Conservation (phyloP, 30 jellyfish, hydroid and myxozoan species). For the Aurelia aurita region DNA sequence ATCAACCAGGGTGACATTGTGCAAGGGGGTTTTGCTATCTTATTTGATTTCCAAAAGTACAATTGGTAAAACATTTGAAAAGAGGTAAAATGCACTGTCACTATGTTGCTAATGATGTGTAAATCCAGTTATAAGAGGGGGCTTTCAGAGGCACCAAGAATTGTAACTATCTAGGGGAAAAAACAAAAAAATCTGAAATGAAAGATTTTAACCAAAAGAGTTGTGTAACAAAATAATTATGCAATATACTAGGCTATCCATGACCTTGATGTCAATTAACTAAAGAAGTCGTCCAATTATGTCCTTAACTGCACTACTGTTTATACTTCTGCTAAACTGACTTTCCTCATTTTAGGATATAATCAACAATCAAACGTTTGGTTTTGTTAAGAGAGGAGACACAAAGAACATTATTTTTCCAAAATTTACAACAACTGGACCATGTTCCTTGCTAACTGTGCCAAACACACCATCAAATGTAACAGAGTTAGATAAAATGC, state of each 20-base stretch:
- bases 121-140: not conserved
- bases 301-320: too few relatives aligned
- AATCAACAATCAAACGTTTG: conserved; percentile 1
- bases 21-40: not conserved
- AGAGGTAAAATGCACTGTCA: not conserved
- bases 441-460: conserved; percentile 3
- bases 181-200: not conserved
- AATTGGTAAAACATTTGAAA: not conserved
- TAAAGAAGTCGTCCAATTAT: too few relatives aligned
- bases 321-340: not conserved
- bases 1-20: not conserved
- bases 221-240: not conserved
- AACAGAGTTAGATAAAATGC: not conserved
- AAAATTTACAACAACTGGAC: not conserved
- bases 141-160: not conserved
- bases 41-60: not conserved
- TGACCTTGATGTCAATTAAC: not conserved
- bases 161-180: not conserved
- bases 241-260: conserved; percentile 5
- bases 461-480: conserved; percentile 1
- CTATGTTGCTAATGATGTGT: not conserved
- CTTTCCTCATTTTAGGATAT: conserved; percentile 1
- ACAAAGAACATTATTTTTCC: not conserved
- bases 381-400: not conserved
- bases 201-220: not conserved